A percentile compares a stretch with the other conserved stretches of the same genome.
These are phyloP conservation scores for Apteryx mantelli DNA, from an alignment of 2,113 vertebrate genomes.

Conservation along the genomic window DNA sequence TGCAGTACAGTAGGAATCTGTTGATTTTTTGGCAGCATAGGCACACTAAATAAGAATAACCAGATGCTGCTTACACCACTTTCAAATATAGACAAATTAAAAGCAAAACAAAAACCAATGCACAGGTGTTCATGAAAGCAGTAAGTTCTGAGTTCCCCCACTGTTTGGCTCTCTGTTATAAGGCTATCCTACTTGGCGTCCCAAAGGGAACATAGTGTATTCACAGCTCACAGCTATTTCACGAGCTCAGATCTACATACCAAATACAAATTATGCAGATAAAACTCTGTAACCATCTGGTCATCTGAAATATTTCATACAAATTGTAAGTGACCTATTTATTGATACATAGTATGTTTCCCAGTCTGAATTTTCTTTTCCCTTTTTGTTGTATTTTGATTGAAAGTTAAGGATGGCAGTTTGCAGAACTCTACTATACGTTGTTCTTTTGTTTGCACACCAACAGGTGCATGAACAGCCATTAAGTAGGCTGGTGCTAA, in stretches of 20 bases:
- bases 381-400: background rate
- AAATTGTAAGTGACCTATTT: conserved; percentile 10
- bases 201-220: background rate
- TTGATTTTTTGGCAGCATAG: conserved; percentile 62
- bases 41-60: conserved; percentile 65
- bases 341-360: background rate
- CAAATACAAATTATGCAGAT: conserved; percentile 36
- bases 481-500: conserved; percentile 52
- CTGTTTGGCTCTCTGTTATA: background rate
- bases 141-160: conserved; percentile 1
- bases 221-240: conserved; percentile 43
- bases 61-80: conserved; percentile 69
- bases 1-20: conserved; percentile 65
- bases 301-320: conserved; percentile 16
- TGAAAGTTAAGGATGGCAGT: conserved; percentile 8
- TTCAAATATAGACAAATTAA: conserved; percentile 69
- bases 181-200: background rate
- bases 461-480: conserved; percentile 41
- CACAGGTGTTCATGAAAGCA: conserved; percentile 53
- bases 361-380: background rate
- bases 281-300: conserved; percentile 45
- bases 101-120: conserved; percentile 62
- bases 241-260: conserved; percentile 5
- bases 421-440: background rate
- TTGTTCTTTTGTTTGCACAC: conserved; percentile 41